Base-by-base conservation (phyloP, 2,113 vertebrate species). In the Pithys albifrons region DNA sequence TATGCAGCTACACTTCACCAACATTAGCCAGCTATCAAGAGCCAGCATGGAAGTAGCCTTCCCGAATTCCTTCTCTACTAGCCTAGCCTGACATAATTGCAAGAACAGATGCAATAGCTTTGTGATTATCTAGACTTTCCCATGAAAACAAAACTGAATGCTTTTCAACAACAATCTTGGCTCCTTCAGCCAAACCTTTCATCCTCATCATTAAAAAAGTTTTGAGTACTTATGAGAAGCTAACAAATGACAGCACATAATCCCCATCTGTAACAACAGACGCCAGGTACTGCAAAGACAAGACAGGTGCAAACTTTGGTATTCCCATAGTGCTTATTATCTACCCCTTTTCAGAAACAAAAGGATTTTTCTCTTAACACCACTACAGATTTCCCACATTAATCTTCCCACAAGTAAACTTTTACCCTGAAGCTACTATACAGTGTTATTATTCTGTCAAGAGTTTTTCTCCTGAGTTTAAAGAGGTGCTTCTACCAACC, bases 201-300 rank as follows among this genome's bases (percentile, higher is more conserved):
- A 91, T 96, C 91, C 88, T 93, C 88, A 92, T 87, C 62, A 92
- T 90, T 87, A 95, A 87, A 89, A 61, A 69, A 89, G 85, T 89
- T 93, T 76, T 78, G 81, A 62, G 71, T 13, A 65, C 80, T 95
- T 93, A 77, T 46, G 74, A 87, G 86, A 87, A 66, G 66, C 49
- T 91, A 96, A 86, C 37, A 84, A 85, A 91, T 85, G 96, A 97
- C 88, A 97, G n/a, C 82, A 91, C 65, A 64, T 95, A 94, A 97
- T 96, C 92, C 76, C 64, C 87, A 85, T 92, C 79, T 97, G 72
- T 93, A 97, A 88, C 87, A 95, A 61, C 64, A 93, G 59, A 89
- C 86, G 82, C 93, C 85, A 88, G 41, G 72, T 84, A 94, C 49
- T 93, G 43, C 85, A 75, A 78, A 94, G 66, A 69, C 58, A 80